Base-by-base conservation (phyloP, 1,140 invertebrate genomes). In the Dendrolimus kikuchii region DNA sequence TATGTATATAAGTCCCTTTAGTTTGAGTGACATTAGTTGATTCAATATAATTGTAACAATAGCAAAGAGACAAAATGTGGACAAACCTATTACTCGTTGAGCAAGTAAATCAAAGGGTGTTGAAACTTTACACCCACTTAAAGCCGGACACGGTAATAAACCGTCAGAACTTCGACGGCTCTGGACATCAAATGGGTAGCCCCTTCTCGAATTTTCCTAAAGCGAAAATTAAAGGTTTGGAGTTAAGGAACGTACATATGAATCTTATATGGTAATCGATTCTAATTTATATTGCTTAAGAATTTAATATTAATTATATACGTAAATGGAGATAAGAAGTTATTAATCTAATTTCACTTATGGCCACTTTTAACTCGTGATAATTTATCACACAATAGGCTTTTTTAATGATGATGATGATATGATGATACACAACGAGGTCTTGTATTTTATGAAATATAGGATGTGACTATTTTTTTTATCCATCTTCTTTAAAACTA, bases 71-170 rank as follows among this genome's bases (percentile, higher is more conserved):
- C 60, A 74, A 77, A 68, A 64, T 51, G 63, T 63, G 66, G 71
- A 81, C 62, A 68, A 74, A 79, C 74, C 69, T 74, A 80, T 74
- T 75, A 56, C 71, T 68, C 67, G 69, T 61, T 65, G 61, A 60
- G 76, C 66, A 81, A 83, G 81, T 86, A 84, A 84, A 86, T 84
- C 82, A 84, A 83, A 86, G 82, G 82, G 82, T 84, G 82, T 83
- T 83, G 82, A 84, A 86, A 86, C 81, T 86, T 84, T 84, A 84
- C 81, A 86, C 82, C 82, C 81, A 86, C 82, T 86, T 86, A 86
- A 83, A 84, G 76, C 81, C 81, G 81, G 82, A 84, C 82, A 84
- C 77, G 75, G 82, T 86, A 84, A 84, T 86, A 86, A 86, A 86
- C 75, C 78, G 79, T 80, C 77, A 78, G 81, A 86, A 82, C 79